Conservation (phyloP, 1,140 invertebrate genomes). For the Saxidomus purpurata region DNA sequence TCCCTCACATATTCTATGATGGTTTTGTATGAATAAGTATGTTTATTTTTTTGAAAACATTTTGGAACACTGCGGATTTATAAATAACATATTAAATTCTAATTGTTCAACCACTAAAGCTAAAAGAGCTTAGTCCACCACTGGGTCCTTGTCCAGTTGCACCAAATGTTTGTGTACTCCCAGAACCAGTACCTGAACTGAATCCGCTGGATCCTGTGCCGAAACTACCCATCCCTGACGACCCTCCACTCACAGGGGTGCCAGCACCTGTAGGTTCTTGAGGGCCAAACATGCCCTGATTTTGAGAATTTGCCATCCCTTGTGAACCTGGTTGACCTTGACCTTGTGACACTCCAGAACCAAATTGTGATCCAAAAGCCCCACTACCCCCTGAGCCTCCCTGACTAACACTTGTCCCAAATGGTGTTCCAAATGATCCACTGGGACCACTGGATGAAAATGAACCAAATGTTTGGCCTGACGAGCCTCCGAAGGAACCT, state of each 20-base stretch:
- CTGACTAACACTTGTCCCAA: not conserved
- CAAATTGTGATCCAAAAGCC: not conserved
- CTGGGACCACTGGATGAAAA: not conserved
- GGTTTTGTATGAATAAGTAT: too few relatives aligned
- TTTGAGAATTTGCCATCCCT: not conserved
- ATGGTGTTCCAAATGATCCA: not conserved
- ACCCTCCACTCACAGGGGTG: not conserved
- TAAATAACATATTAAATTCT: not conserved
- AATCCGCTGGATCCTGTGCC: not conserved
- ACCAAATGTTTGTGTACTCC: slow-evolving; percentile 35
- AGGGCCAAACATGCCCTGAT: slow-evolving; percentile 13
- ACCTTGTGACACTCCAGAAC: not conserved
- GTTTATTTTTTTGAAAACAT: too few relatives aligned
- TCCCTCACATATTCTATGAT: too few relatives aligned
- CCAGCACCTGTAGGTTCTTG: slow-evolving; percentile 7
- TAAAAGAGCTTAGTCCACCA: not conserved
- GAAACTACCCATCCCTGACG: not conserved
- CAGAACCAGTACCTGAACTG: not conserved
- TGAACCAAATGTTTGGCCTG: not conserved
- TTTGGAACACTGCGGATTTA: not conserved
- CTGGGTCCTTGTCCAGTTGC: not conserved
- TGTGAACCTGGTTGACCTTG: not conserved
- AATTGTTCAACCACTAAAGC: not conserved
- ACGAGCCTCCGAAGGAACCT: not conserved
- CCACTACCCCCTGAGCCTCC: not conserved